Evolutionary conservation across 2,888 invertebrate species (phyloP), one percentile per base, ranked within the genome.

Genomic region (Thysanoteuthis rhombus): DNA sequence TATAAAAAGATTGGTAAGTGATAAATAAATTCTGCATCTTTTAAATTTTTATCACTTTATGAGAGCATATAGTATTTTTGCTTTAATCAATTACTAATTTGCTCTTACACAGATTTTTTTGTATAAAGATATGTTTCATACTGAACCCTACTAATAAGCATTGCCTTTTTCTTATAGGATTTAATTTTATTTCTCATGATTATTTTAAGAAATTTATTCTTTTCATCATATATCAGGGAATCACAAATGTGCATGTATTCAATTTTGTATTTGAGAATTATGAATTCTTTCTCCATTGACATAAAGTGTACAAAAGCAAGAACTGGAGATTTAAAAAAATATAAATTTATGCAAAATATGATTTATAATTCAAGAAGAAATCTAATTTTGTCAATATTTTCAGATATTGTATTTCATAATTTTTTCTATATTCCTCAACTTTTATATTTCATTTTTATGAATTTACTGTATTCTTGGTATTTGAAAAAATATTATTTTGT

Each of bases 1-100:
- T n/a, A 42, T n/a, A 94, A 91, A 47, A 42, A 75, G 40, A 89
- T 93, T 89, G 58, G 75, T 47, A 45, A 92, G 28, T 92, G 25
- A 45, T 47, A 58, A 58, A 58, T 93, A 75, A n/a, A 22, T 52
- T 92, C 40, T 25, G 8, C 12, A 40, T 91, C 6, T 39, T 91
- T 91, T 91, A 40, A 91, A 91, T 40, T 52, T 5, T 22, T 52
- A 52, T 52, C 8, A 52, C 52, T 52, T 19, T 10, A n/a, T 75
- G n/a, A 75, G n/a, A 75, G 32, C n/a, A 75, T n/a, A 75, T 75
- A n/a, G 10, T 75, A n/a, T n/a, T 75, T 32, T 75, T 16, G n/a
- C 32, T 75, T n/a, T 75, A n/a, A 5, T 8, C 75, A 75, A 75
- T n/a, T 58, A 58, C 32, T 75, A n/a, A 6, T 32, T 75, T 75